These are phyloP conservation scores for Ceriagrion tenellum DNA, from an alignment of 2,888 invertebrate genomes.

Conservation along the genomic window DNA sequence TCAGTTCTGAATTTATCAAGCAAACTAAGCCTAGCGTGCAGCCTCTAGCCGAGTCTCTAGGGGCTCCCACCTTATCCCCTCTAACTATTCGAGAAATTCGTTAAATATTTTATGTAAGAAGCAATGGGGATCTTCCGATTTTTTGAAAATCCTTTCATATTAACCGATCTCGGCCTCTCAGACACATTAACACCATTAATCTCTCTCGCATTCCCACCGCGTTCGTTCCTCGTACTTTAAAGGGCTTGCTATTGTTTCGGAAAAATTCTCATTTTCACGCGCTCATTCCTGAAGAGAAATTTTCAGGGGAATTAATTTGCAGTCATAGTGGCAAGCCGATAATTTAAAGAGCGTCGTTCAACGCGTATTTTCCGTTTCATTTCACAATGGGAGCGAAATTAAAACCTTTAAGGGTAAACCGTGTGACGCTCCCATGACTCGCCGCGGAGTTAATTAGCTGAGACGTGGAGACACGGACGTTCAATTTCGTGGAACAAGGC, in stretches of 20 bases:
- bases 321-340: neutral
- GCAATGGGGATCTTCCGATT: neutral
- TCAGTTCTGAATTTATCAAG: no score
- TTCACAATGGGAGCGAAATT: slow-evolving; percentile 10
- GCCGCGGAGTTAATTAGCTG: neutral
- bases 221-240: neutral
- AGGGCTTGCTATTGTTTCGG: neutral
- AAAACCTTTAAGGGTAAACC: neutral
- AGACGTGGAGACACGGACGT: neutral
- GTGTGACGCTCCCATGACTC: neutral
- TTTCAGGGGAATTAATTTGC: neutral
- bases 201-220: neutral
- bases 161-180: neutral
- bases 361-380: slow-evolving; percentile 22
- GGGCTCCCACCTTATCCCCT: no score
- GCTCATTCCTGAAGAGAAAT: neutral
- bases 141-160: neutral
- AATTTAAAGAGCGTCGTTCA: slow-evolving; percentile 1
- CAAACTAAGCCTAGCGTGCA: no score
- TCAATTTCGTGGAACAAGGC: neutral
- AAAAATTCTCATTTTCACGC: neutral
- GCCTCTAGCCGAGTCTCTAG: no score
- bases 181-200: neutral
- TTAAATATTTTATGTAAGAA: neutral
- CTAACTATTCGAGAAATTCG: no score